Evolutionary conservation across 2,113 vertebrate species (phyloP), one percentile per base, ranked within the genome.

Genomic region (Carettochelys insculpta): DNA sequence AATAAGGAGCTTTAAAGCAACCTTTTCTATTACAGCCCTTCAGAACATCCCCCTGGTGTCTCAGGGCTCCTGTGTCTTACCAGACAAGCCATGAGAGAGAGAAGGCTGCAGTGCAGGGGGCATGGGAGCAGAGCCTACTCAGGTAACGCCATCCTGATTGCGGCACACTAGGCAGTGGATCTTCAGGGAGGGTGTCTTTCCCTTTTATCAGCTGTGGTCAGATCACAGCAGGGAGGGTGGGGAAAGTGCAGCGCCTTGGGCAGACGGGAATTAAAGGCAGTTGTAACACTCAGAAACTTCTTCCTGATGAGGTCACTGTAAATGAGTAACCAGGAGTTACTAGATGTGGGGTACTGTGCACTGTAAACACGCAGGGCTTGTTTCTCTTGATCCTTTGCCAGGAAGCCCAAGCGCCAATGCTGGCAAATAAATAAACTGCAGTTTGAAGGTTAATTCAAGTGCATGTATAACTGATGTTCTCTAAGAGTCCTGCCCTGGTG

Each of bases 1-100:
- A 98, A 99, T 98, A 98, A 98, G 98, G 98, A 98, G 97, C 97
- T 98, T 97, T 97, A 96, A 97, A 98, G 97, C 96, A 88, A 93
- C 92, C 91, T 94, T 96, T 94, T 96, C 95, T 96, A 86, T 96
- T 96, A 87, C 86, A 92, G 97, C 95, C 95, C 92, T 88, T 96
- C 95, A 95, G 94, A 95, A 94, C 91, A 94, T 84, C 91, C 97
- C 97, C 95, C 94, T 52, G 82, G 97, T 97, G 97, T 82, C 94
- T 87, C 92, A 61, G 96, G 96, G 88, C 90, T 94, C 83, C 93
- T 2, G 7, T 85, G 88, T 71, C 92, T 52, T 78, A 20, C 27
- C 79, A 84, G 86, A 93, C 94, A 91, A 81, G 92, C 27, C 93
- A 96, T 96, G 95, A 94, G 71, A 93, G 89, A 89, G 77, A 88